A percentile compares a stretch with the other conserved stretches of the same genome.
These are phyloP conservation scores for Coregonus suidteri DNA, from an alignment of 2,797 vertebrate species.

Conservation along the genomic window DNA sequence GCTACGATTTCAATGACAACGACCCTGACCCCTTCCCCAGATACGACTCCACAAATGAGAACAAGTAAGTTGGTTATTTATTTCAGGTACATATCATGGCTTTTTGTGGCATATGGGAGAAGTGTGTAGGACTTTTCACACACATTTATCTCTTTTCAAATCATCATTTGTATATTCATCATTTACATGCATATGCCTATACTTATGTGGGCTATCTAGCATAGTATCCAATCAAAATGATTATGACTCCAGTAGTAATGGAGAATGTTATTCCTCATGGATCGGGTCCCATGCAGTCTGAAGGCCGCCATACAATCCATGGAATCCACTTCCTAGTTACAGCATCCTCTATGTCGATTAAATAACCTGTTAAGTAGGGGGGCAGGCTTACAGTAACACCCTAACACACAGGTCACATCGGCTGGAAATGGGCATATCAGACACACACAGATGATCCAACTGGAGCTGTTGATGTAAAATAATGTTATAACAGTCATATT, in stretches of 20 bases:
- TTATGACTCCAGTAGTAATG: neutral
- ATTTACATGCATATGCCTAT: neutral
- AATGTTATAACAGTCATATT: neutral
- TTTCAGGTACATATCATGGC: neutral
- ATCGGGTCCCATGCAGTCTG: slow-evolving; percentile 9
- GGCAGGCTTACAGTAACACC: neutral
- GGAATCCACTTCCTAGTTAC: slow-evolving; percentile 28
- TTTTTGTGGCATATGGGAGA: neutral
- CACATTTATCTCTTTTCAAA: neutral
- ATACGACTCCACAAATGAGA: slow-evolving; percentile 97
- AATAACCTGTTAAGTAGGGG: slow-evolving; percentile 22
- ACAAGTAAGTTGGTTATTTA: slow-evolving; percentile 81
- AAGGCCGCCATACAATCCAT: slow-evolving; percentile 9
- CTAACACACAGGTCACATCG: neutral
- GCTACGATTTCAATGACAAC: slow-evolving; percentile 98
- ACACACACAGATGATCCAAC: neutral
- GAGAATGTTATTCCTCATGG: slow-evolving; percentile 8
- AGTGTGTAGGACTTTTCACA: neutral
- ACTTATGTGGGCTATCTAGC: neutral
- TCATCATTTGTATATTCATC: neutral
- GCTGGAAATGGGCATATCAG: neutral
- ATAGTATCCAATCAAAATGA: neutral
- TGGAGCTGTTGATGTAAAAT: neutral
- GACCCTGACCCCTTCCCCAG: slow-evolving; percentile 96
- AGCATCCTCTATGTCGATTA: slow-evolving; percentile 13